phyloP scores from a whole-genome alignment of 2,888 invertebrate species.

The Melangyna quadrimaculata region DNA sequence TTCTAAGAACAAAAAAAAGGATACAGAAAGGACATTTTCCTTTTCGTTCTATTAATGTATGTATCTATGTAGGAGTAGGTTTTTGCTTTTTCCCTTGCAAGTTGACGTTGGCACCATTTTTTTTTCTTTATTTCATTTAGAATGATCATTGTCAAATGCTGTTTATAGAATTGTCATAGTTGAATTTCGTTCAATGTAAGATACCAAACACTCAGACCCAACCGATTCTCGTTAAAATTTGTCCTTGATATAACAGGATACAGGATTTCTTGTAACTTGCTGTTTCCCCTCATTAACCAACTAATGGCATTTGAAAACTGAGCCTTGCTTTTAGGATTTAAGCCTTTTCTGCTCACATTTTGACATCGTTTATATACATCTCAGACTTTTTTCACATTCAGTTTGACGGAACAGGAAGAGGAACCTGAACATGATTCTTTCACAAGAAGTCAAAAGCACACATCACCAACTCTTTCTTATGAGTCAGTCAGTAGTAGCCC shows the following conservation, averaged over 20 bases:
- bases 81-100: slow-evolving; percentile 15
- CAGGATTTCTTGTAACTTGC: not conserved
- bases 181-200: not conserved
- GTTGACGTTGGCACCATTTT: not conserved
- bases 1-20: not conserved
- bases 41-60: slow-evolving; percentile 1
- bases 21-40: slow-evolving; percentile 4
- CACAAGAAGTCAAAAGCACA: no score
- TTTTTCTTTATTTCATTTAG: not conserved
- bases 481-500: no score
- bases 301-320: not conserved
- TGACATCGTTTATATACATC: no score
- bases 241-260: not conserved
- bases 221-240: not conserved
- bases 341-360: not conserved
- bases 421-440: no score
- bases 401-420: no score
- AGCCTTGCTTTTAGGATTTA: not conserved
- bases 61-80: not conserved
- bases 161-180: not conserved
- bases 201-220: not conserved
- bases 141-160: slow-evolving; percentile 18
- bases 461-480: no score
- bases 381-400: no score
- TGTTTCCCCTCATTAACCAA: not conserved